Base-by-base conservation (phyloP, 2,797 vertebrate species). In the Crocidura indochinensis region DNA sequence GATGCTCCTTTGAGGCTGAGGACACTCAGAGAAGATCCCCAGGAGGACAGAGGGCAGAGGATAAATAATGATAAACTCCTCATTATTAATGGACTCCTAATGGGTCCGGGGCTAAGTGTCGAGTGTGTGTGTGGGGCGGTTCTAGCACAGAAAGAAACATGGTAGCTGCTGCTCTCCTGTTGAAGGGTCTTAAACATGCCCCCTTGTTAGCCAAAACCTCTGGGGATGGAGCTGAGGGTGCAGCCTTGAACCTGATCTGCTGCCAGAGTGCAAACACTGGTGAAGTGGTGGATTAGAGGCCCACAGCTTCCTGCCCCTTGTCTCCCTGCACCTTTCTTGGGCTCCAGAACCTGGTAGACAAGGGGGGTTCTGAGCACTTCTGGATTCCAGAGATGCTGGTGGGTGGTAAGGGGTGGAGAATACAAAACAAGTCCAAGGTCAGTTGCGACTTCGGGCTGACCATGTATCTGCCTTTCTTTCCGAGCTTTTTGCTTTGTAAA, bases 401-500 rank as follows among this genome's bases (percentile, higher is more conserved):
- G 56, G 15, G 56, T 15, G 56, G 17, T 60, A 17, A 60, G 47
- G 67, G 46, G 2, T 82, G 26, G 15, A 38, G 69, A 83, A 69
- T 62, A 44, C 5, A 65, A 64, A 80, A 46, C 9, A 10, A 20
- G 20, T 78, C 53, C n/a, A 12, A 24, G 22, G 10, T 56, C 14
- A 26, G 17, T n/a, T 17, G 2, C 78, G 38, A 78, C 46, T 65
- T 62, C 44, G 20, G 27, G 74, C 2, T 60, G 68, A 65, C 31
- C 62, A 49, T 27, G 84, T 27, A 20, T 62, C 1, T 78, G 56
- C 56, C 80, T 31, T 6, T 10, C 14, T 22, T 38, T 11, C 47
- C 90, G 64, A n/a, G 77, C 69, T 81, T 87, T 56, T 77, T 71
- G 49, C 31, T 56, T 47, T 90, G 10, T 84, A 53, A 71, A 51